Evolutionary conservation across 2,113 vertebrate genomes (phyloP), one percentile per base, ranked within the genome.

Genomic region (Serinus canaria): DNA sequence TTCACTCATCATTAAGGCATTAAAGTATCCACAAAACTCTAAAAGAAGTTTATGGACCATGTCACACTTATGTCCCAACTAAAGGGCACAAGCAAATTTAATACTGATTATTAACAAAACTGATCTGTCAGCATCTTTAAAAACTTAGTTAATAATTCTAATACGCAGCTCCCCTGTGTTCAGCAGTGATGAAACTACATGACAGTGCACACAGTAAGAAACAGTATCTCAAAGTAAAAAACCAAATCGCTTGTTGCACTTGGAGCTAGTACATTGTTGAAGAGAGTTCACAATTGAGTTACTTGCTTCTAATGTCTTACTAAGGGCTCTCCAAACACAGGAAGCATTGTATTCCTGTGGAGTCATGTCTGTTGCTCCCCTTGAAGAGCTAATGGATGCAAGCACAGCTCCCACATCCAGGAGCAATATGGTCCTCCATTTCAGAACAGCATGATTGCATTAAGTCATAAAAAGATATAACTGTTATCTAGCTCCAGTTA

Each of bases 101-200:
- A 90, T n/a, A 92, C 41, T 46, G 41, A 86, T 86, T 90, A 90
- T 77, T 70, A 94, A 76, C n/a, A 93, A 95, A 92, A 89, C 20
- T 35, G 21, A 78, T 83, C 44, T 70, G 53, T 73, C 30, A n/a
- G 44, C 20, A 2, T 79, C 73, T 83, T 73, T 23, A 82, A 88
- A 96, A 92, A 94, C 35, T 88, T 89, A n/a, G 44, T 56, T 74
- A 89, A 79, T 21, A 87, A 69, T 77, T 85, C 46, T 33, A 30
- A 70, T 27, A 92, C 88, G 77, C 10, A 87, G 44, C 15, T 89
- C 20, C 23, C 44, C 47, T 76, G 35, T 73, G 25, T 56, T 84
- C 33, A 89, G 44, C 68, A 74, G 41, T 33, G 72, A 83, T 67
- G 37, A 83, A 93, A 81, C 49, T 64, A 67, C 1, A 84, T 31